Conservation (phyloP, 2,888 invertebrate species). For the Lasius fuliginosus region DNA sequence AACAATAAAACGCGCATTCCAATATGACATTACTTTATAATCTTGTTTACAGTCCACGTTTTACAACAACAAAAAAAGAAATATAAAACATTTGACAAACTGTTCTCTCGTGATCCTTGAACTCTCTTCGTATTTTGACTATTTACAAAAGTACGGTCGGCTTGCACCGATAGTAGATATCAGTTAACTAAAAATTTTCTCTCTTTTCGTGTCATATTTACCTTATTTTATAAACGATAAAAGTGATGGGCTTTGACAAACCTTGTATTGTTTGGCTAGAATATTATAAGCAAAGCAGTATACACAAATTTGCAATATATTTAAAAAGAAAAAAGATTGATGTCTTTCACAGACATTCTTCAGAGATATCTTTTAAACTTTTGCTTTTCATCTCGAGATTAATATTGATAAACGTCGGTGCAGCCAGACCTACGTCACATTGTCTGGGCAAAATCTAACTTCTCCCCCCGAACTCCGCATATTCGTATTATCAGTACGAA, state of each 20-base stretch:
- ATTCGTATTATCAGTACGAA: conserved; percentile 28
- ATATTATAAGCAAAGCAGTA: too few species aligned
- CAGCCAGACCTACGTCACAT: not conserved
- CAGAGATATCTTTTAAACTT: not conserved
- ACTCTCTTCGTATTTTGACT: conserved; percentile 9
- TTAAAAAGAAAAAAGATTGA: not conserved
- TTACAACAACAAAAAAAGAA: not conserved
- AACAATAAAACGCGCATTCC: not conserved
- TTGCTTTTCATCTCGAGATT: not conserved
- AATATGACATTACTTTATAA: conserved; percentile 24
- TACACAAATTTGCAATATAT: too few species aligned
- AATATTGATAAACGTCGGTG: not conserved
- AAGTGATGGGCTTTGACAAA: too few species aligned
- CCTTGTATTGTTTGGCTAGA: not conserved
- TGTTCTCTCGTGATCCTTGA: not conserved
- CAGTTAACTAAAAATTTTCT: not conserved
- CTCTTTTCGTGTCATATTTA: not conserved
- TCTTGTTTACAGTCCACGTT: not conserved
- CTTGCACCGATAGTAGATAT: not conserved
- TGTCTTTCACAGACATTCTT: not conserved
- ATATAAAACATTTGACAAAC: not conserved
- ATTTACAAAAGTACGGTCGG: not conserved
- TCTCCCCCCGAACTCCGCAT: not conserved
- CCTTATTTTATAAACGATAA: not conserved
- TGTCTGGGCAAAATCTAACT: not conserved